A percentile compares a stretch with the other conserved stretches of the same genome.
These are phyloP conservation scores for Halictus quadricinctus DNA, from an alignment of 2,888 invertebrate genomes.

Conservation along the genomic window DNA sequence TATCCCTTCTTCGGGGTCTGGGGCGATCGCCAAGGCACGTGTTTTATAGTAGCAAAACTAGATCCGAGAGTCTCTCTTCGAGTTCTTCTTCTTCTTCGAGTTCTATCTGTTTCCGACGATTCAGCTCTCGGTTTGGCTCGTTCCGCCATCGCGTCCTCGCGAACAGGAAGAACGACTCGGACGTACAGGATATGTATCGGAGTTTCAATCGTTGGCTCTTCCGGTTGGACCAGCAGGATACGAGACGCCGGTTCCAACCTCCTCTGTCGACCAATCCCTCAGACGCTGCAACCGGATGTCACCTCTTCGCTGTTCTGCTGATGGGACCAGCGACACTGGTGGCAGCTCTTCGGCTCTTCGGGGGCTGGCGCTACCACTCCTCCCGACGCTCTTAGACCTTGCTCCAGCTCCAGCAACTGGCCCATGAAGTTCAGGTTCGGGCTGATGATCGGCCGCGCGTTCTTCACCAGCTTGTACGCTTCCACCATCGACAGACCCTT, in stretches of 20 bases:
- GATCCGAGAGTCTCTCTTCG: conserved; percentile 24
- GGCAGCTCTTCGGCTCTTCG: conserved; percentile 81
- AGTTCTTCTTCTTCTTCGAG: not conserved
- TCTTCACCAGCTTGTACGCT: conserved; percentile 93
- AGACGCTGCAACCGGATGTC: conserved; percentile 85
- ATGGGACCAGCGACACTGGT: conserved; percentile 84
- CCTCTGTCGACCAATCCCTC: conserved; percentile 62
- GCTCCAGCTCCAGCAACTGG: conserved; percentile 93
- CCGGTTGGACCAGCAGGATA: not conserved
- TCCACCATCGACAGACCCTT: conserved; percentile 92
- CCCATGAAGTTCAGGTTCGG: conserved; percentile 98
- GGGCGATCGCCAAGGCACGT: conserved; percentile 65
- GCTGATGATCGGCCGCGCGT: conserved; percentile 94
- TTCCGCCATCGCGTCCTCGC: not conserved
- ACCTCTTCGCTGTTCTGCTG: conserved; percentile 84
- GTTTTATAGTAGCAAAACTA: conserved; percentile 38
- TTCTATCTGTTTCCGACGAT: not conserved
- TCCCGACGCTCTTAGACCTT: conserved; percentile 84
- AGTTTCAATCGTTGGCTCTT: conserved; percentile 29
- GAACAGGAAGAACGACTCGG: conserved; percentile 45
- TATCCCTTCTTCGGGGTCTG: conserved; percentile 39
- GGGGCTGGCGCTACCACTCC: conserved; percentile 72
- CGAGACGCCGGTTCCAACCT: not conserved
- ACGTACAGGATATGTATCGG: conserved; percentile 63
- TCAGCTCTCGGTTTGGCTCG: too few relatives aligned